Conservation (phyloP, 2,888 invertebrate genomes). For the Rhagium mordax region DNA sequence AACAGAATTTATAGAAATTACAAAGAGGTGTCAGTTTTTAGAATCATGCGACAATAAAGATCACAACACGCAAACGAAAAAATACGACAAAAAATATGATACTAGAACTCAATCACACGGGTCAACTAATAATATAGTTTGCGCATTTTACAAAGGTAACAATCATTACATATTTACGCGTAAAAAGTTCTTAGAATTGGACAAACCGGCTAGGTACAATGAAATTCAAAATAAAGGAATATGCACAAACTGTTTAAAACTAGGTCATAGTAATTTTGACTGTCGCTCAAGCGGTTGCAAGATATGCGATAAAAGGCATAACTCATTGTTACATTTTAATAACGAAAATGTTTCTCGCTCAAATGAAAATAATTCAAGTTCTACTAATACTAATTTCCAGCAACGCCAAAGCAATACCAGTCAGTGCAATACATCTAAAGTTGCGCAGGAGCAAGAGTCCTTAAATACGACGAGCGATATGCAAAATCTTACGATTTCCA, state of each 20-base stretch:
- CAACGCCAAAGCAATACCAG: too few species aligned
- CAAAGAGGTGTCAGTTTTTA: conserved; percentile 22
- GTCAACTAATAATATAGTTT: neutral
- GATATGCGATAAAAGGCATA: conserved; percentile 22
- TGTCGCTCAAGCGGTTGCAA: conserved; percentile 5
- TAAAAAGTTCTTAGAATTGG: neutral
- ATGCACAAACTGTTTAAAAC: conserved; percentile 10
- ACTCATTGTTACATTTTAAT: conserved; percentile 20
- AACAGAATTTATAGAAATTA: conserved; percentile 17
- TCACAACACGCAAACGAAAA: neutral
- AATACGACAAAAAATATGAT: neutral
- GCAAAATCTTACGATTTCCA: neutral
- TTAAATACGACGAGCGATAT: neutral
- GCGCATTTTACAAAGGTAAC: neutral
- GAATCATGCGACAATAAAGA: too few species aligned
- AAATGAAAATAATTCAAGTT: too few species aligned
- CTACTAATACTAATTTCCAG: too few species aligned
- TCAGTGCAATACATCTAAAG: too few species aligned
- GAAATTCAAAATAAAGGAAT: conserved; percentile 12
- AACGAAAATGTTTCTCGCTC: neutral
- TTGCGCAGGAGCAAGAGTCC: neutral
- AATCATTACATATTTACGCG: neutral
- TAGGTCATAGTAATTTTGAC: conserved; percentile 2
- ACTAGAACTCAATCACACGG: too few species aligned
- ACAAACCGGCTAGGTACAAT: neutral